Conservation (phyloP, 2,888 invertebrate species). For the Apodemia hepburni region DNA sequence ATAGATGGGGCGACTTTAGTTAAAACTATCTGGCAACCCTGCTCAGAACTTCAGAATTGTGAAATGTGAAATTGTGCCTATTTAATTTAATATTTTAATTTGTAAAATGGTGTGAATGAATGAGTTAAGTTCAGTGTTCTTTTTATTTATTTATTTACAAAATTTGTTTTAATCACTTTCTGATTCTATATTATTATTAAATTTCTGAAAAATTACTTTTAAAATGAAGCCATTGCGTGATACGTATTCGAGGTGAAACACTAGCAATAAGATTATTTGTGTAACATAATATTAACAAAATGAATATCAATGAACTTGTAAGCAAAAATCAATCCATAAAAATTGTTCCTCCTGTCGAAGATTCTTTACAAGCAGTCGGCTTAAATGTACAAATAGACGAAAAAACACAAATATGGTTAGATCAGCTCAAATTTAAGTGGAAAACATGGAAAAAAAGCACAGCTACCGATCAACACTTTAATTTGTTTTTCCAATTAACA, state of each 20-base stretch:
- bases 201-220: background rate
- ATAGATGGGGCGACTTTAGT: too few species aligned
- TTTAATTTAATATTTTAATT: too few species aligned
- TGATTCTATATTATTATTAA: conserved; percentile 13
- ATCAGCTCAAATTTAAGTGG: conserved; percentile 64
- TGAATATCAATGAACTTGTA: conserved; percentile 29
- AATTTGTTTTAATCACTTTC: too few species aligned
- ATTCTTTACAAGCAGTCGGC: conserved; percentile 54
- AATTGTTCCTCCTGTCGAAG: conserved; percentile 70
- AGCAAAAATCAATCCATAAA: conserved; percentile 57
- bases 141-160: too few species aligned
- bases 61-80: too few species aligned
- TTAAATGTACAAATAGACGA: conserved; percentile 66
- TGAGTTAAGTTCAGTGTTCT: too few species aligned
- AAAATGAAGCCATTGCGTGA: background rate
- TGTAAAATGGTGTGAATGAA: too few species aligned
- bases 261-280: background rate
- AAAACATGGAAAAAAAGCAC: conserved; percentile 79
- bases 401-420: conserved; percentile 54
- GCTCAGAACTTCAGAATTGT: too few species aligned
- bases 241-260: background rate
- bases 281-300: conserved; percentile 1
- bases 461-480: conserved; percentile 67
- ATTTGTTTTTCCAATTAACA: conserved; percentile 66
- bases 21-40: too few species aligned